phyloP scores from a whole-genome alignment of 2,888 invertebrate species.

The Isoperla grammatica region DNA sequence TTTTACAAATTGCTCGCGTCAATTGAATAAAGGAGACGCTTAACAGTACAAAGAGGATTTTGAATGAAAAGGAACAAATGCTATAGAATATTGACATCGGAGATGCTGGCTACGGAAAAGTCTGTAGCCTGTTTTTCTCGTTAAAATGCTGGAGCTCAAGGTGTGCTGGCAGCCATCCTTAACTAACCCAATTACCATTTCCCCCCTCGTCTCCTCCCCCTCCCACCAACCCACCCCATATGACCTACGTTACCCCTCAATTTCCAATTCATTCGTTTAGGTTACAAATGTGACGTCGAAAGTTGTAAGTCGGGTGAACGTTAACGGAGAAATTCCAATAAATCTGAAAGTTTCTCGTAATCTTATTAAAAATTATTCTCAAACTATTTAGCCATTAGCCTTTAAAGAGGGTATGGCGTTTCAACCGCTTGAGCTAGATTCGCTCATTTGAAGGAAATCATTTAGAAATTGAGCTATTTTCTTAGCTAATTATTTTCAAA shows the following conservation, averaged over 20 bases:
- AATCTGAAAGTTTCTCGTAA: too few relatives aligned
- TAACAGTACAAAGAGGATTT: too few relatives aligned
- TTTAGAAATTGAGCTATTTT: too few relatives aligned
- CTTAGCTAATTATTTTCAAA: too few relatives aligned
- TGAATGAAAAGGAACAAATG: neutral
- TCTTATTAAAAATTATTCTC: too few relatives aligned
- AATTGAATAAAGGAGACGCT: too few relatives aligned
- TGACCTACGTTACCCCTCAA: neutral
- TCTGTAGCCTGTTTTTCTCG: neutral
- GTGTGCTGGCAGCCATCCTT: slow-evolving; percentile 1
- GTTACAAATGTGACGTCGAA: slow-evolving; percentile 15
- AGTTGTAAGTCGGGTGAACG: neutral
- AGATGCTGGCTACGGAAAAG: neutral
- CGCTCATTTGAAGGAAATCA: too few relatives aligned
- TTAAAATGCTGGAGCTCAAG: slow-evolving; percentile 2
- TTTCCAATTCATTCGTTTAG: slow-evolving; percentile 12
- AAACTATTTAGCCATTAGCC: too few relatives aligned
- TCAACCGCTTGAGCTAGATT: too few relatives aligned
- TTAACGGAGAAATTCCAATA: too few relatives aligned
- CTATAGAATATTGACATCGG: slow-evolving; percentile 3
- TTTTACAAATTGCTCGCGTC: too few relatives aligned
- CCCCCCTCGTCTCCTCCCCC: neutral
- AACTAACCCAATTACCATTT: slow-evolving; percentile 16
- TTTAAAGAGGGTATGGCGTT: too few relatives aligned
- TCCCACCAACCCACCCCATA: neutral